Evolutionary conservation across 1,140 invertebrate genomes (phyloP).

Genomic region (Anoplolepis gracilipes): DNA sequence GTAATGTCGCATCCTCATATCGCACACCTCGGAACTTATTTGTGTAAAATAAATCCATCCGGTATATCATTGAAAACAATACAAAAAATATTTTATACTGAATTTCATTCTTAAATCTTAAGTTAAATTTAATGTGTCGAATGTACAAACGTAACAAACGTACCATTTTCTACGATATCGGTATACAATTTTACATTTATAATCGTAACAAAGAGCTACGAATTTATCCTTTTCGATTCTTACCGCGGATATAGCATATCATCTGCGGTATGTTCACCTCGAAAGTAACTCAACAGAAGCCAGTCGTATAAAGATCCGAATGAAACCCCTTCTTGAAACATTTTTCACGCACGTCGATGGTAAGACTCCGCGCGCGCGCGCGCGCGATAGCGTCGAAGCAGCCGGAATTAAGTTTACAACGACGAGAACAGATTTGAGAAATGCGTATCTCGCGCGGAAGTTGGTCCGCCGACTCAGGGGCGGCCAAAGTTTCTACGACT

Average conservation of each 20-base stretch:
- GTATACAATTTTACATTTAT: neutral
- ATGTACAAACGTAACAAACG: conserved; percentile 17
- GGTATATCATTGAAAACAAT: conserved; percentile 4
- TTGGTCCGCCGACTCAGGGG: conserved; percentile 77
- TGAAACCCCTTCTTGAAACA: neutral
- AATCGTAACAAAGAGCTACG: neutral
- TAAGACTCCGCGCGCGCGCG: conserved; percentile 25
- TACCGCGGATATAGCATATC: conserved; percentile 38
- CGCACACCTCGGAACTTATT: neutral
- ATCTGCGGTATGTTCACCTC: conserved; percentile 4
- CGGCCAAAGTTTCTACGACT: conserved; percentile 79
- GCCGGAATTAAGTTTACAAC: conserved; percentile 70
- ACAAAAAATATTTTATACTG: neutral
- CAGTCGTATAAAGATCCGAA: neutral
- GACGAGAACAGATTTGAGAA: conserved; percentile 81
- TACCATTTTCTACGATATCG: conserved; percentile 15
- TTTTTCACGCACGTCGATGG: conserved; percentile 49
- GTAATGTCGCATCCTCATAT: neutral
- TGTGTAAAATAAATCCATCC: conserved; percentile 28
- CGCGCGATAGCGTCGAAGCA: conserved; percentile 54
- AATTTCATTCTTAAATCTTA: neutral
- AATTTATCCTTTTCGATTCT: conserved; percentile 15
- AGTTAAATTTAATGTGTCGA: conserved; percentile 1
- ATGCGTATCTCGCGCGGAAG: conserved; percentile 80
- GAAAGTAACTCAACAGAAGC: neutral